These are phyloP conservation scores for Uromys caudimaculatus DNA, from an alignment of 2,797 vertebrate species.

Conservation along the genomic window DNA sequence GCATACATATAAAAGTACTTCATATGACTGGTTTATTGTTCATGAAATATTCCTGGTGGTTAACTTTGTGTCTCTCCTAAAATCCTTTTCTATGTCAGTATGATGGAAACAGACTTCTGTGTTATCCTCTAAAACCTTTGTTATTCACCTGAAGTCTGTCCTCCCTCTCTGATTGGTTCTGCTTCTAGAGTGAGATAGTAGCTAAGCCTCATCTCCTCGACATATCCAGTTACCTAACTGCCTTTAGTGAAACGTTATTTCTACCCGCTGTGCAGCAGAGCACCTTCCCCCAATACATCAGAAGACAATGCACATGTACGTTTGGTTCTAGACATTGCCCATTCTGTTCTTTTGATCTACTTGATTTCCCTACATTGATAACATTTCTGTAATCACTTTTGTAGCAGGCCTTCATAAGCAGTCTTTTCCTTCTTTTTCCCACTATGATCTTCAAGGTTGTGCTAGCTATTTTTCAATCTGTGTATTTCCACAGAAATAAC, in stretches of 20 bases:
- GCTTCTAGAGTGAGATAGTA: neutral
- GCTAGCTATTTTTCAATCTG: neutral
- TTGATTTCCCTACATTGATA: neutral
- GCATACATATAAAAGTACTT: neutral
- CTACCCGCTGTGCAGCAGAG: too few species aligned
- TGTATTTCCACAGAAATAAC: slow-evolving; percentile 50
- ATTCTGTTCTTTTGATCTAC: neutral
- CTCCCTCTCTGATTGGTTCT: neutral
- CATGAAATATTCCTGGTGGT: neutral
- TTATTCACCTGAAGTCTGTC: neutral
- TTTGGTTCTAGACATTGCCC: neutral
- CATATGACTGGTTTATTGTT: neutral
- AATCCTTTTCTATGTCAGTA: neutral
- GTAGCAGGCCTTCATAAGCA: neutral
- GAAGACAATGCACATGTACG: neutral
- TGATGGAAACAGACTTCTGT: neutral
- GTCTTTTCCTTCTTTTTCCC: neutral
- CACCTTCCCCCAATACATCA: neutral
- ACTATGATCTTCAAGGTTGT: neutral
- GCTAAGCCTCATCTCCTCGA: neutral
- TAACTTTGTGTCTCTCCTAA: slow-evolving; percentile 7
- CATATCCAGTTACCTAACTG: neutral
- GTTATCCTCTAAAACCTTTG: neutral
- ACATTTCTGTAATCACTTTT: neutral
- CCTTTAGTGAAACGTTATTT: neutral